These are phyloP conservation scores for Drosophila putrida DNA, from an alignment of 2,888 invertebrate species.

Conservation along the genomic window DNA sequence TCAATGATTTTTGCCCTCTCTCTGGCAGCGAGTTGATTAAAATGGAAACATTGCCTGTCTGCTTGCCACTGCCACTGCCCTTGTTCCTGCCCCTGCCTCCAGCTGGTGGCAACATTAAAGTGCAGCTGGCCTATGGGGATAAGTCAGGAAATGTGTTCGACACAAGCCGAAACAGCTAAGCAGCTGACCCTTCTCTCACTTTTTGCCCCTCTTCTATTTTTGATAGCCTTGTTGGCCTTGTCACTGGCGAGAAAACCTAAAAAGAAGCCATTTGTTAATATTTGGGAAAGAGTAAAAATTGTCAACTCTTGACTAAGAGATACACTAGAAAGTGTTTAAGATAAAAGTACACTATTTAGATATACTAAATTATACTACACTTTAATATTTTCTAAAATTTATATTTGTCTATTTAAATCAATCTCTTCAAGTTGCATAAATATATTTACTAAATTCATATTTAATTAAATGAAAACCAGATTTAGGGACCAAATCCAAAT, in stretches of 20 bases:
- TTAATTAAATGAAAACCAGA: no score
- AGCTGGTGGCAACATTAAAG: slow-evolving; percentile 8
- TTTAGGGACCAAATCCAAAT: no score
- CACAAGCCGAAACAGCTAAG: slow-evolving; percentile 11
- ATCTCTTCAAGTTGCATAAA: no score
- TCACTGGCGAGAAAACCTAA: neutral
- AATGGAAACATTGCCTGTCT: slow-evolving; percentile 29
- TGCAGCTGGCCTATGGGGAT: slow-evolving; percentile 25
- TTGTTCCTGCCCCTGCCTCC: neutral
- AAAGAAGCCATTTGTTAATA: slow-evolving; percentile 3
- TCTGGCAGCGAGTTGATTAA: slow-evolving; percentile 47
- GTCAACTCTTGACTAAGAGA: neutral
- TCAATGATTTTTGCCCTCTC: slow-evolving; percentile 37
- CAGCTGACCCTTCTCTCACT: neutral
- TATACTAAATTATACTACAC: no score
- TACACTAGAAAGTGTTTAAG: neutral
- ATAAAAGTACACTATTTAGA: no score
- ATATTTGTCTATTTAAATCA: no score
- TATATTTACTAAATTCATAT: no score
- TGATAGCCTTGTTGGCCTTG: slow-evolving; percentile 15
- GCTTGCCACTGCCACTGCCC: neutral
- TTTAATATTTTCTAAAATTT: no score
- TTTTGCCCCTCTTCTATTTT: neutral
- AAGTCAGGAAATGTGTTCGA: neutral
- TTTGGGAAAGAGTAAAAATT: neutral